Evolutionary conservation across 2,888 invertebrate species (phyloP).

Genomic region (Linnaemya tessellans): DNA sequence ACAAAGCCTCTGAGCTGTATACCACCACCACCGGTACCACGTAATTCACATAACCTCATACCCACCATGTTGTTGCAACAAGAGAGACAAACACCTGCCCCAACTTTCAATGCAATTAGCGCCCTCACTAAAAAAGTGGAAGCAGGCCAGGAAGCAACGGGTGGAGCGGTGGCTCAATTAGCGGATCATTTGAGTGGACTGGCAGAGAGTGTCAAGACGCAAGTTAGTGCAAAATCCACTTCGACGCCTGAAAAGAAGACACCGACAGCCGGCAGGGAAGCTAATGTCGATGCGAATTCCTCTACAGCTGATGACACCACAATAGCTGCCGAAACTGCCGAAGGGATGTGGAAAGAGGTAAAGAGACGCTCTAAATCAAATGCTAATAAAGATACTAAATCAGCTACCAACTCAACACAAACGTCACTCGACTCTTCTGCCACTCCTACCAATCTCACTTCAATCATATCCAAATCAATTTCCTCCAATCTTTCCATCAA

Average conservation of each 20-base stretch:
- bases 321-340: conserved; percentile 74
- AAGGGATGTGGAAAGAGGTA: conserved; percentile 85
- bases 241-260: conserved; percentile 76
- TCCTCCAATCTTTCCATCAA: conserved; percentile 57
- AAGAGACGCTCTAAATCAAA: conserved; percentile 85
- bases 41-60: conserved; percentile 84
- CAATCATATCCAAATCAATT: conserved; percentile 69
- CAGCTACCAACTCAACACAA: conserved; percentile 75
- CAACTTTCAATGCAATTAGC: conserved; percentile 77
- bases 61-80: conserved; percentile 78
- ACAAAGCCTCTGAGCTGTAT: conserved; percentile 87
- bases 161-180: conserved; percentile 78
- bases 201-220: conserved; percentile 80
- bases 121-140: conserved; percentile 80
- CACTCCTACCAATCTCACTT: conserved; percentile 60
- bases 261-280: conserved; percentile 5
- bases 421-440: conserved; percentile 71
- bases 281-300: conserved; percentile 28
- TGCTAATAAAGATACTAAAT: conserved; percentile 84
- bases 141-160: conserved; percentile 62
- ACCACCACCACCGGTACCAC: conserved; percentile 88
- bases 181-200: conserved; percentile 81
- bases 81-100: conserved; percentile 74
- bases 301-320: conserved; percentile 53
- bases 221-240: conserved; percentile 73